phyloP scores from a whole-genome alignment of 2,797 vertebrate species.

The Enteromius treurensis region DNA sequence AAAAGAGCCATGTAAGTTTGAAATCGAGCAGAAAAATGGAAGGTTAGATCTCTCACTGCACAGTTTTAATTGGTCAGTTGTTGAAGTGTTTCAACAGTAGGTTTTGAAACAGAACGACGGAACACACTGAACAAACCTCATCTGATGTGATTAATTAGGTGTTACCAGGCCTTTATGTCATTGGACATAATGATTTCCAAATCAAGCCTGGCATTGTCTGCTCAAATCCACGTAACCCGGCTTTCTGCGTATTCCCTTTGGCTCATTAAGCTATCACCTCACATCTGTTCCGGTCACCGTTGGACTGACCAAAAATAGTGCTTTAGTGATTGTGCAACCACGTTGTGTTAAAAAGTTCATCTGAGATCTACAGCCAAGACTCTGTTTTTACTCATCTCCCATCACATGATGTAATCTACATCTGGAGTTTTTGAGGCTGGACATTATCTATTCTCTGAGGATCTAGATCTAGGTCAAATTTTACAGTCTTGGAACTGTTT shows the following conservation, averaged over 20 bases:
- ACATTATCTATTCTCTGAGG: slow-evolving; percentile 47
- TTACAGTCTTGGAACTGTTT: slow-evolving; percentile 33
- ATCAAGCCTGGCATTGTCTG: slow-evolving; percentile 10
- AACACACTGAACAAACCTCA: slow-evolving; percentile 13
- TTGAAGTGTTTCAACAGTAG: background rate
- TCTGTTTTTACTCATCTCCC: slow-evolving; percentile 27
- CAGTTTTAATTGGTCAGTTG: background rate
- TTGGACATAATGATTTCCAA: slow-evolving; percentile 13
- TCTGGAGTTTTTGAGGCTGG: slow-evolving; percentile 41
- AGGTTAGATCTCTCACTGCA: background rate
- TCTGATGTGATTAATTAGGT: slow-evolving; percentile 2
- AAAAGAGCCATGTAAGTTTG: background rate
- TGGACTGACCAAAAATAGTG: slow-evolving; percentile 41
- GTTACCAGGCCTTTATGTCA: background rate
- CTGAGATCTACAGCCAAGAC: slow-evolving; percentile 22
- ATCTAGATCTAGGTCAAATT: slow-evolving; percentile 49
- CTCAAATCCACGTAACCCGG: background rate
- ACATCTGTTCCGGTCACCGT: slow-evolving; percentile 12
- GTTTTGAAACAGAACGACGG: background rate
- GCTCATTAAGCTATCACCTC: background rate
- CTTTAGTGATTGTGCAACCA: background rate
- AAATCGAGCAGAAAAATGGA: background rate
- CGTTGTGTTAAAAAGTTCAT: background rate
- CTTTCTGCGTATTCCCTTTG: background rate
- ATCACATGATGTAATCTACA: slow-evolving; percentile 55